Evolutionary conservation across 2,888 invertebrate species (phyloP).

Genomic region (Phyllotreta cruciferae): DNA sequence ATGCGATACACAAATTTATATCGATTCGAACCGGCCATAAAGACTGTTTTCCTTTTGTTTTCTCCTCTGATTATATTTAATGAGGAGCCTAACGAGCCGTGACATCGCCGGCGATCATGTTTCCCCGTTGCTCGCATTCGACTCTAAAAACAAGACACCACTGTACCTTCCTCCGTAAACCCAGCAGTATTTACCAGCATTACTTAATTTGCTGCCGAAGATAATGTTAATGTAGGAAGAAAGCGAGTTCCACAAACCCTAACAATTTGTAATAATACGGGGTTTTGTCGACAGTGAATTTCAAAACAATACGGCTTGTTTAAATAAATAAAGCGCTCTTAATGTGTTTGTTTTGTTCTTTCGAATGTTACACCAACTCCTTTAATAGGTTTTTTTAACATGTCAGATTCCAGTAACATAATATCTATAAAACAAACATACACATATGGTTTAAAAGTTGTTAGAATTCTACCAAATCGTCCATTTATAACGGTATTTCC

Average conservation of each 20-base stretch:
- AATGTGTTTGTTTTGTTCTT: constrained; percentile 22
- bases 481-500: no score
- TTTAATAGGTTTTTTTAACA: constrained; percentile 11
- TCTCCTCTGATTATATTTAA: constrained; percentile 25
- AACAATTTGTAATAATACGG: no score
- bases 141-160: no score
- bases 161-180: background rate
- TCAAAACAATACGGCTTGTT: constrained; percentile 21
- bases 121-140: no score
- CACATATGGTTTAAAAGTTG: background rate
- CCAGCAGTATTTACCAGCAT: background rate
- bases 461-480: no score
- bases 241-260: no score
- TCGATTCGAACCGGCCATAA: no score
- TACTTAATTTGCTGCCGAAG: no score
- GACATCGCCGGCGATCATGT: constrained; percentile 6
- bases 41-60: constrained; percentile 19
- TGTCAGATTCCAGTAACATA: constrained; percentile 4
- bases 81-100: constrained; percentile 26
- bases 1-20: constrained; percentile 20
- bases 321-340: constrained; percentile 21
- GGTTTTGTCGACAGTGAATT: background rate
- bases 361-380: constrained; percentile 8
- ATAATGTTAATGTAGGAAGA: no score
- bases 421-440: constrained; percentile 6